Percentiles rank a stretch among this genome's conserved stretches.
phyloP scores from a whole-genome alignment of 2,113 vertebrate genomes.

The Seriola aureovittata region DNA sequence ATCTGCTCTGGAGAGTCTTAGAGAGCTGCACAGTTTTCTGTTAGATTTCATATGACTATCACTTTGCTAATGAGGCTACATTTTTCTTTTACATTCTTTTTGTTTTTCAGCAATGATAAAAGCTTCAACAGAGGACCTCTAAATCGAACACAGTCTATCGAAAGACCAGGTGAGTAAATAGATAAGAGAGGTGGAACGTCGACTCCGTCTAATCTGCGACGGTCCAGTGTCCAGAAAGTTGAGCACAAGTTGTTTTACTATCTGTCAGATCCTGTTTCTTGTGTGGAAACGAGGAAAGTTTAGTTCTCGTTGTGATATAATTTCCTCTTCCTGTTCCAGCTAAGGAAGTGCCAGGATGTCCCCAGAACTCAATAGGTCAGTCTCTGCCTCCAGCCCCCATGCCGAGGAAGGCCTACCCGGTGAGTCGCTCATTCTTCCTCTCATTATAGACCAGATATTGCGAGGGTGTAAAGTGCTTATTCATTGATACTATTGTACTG shows the following conservation, averaged over 20 bases:
- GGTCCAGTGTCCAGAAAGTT: neutral
- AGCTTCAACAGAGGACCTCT: constrained; percentile 86
- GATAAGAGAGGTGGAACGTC: neutral
- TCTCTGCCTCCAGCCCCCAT: constrained; percentile 91
- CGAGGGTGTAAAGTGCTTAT: constrained; percentile 1
- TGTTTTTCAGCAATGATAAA: constrained; percentile 87
- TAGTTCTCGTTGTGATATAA: constrained; percentile 61
- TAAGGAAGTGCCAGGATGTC: constrained; percentile 86
- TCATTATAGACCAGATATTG: neutral
- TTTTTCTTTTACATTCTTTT: neutral
- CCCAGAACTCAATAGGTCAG: constrained; percentile 85
- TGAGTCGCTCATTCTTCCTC: constrained; percentile 77
- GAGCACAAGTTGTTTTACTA: neutral
- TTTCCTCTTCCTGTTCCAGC: constrained; percentile 83
- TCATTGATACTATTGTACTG: constrained; percentile 6
- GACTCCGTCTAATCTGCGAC: neutral
- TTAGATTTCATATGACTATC: neutral
- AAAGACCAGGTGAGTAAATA: constrained; percentile 84
- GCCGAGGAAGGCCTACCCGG: constrained; percentile 91
- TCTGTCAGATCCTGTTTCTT: constrained; percentile 34
- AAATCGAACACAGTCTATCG: constrained; percentile 86
- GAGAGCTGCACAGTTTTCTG: neutral
- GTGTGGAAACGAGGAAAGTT: constrained; percentile 45
- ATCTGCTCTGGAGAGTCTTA: constrained; percentile 8
- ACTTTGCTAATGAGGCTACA: neutral